A percentile compares a stretch with the other conserved stretches of the same genome.
Conservation (phyloP, 2,888 invertebrate species). For the Candidula unifasciata region DNA sequence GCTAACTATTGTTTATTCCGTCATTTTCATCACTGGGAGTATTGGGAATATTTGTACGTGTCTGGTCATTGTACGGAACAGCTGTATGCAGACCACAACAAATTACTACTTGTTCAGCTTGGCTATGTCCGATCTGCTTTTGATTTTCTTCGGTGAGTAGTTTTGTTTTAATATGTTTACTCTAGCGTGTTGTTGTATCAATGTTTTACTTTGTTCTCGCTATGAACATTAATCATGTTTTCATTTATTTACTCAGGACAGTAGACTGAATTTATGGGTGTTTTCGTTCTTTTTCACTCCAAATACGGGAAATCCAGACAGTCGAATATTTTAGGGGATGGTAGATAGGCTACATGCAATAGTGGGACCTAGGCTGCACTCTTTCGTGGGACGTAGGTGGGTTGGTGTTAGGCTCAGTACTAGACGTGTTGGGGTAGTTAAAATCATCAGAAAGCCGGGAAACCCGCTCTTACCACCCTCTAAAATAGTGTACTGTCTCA, state of each 20-base stretch:
- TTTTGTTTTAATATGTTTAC: neutral
- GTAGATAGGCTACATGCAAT: too few relatives aligned
- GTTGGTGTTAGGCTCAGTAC: too few relatives aligned
- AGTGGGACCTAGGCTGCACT: too few relatives aligned
- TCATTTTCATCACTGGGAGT: conserved; percentile 59
- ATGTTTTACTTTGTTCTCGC: neutral
- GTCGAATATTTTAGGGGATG: too few relatives aligned
- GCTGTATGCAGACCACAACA: conserved; percentile 91
- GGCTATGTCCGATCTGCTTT: conserved; percentile 89
- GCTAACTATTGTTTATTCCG: conserved; percentile 55
- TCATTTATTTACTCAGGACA: too few relatives aligned
- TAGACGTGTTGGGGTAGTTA: too few relatives aligned
- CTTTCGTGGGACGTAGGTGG: too few relatives aligned
- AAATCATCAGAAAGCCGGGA: too few relatives aligned
- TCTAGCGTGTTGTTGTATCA: neutral
- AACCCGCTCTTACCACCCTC: too few relatives aligned
- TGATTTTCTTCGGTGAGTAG: conserved; percentile 84
- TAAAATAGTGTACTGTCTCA: too few relatives aligned
- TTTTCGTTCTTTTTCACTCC: too few relatives aligned
- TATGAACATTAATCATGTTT: neutral
- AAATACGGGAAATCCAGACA: too few relatives aligned
- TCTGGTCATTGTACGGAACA: conserved; percentile 68
- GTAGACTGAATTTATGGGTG: neutral
- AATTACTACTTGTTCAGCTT: conserved; percentile 93
- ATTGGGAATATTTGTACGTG: conserved; percentile 64